Evolutionary conservation across 2,113 vertebrate genomes (phyloP).

Genomic region (Lophotis ruficrista): DNA sequence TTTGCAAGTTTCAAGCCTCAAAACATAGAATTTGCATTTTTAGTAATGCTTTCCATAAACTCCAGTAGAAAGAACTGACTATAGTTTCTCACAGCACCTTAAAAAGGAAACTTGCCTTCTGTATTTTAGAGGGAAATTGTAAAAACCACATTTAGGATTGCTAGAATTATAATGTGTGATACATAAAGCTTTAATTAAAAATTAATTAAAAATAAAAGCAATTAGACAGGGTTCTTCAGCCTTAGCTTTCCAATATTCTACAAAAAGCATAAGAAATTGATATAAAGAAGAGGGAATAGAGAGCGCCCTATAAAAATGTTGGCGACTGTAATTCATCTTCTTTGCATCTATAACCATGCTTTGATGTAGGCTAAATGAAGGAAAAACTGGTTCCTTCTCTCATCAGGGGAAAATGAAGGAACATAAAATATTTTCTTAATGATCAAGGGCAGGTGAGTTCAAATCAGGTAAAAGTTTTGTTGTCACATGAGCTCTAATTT

Average conservation of each 20-base stretch:
- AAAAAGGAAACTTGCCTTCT: background rate
- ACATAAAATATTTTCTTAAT: constrained; percentile 38
- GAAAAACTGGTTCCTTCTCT: constrained; percentile 46
- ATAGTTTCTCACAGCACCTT: background rate
- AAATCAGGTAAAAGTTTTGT: background rate
- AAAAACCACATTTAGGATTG: background rate
- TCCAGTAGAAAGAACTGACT: background rate
- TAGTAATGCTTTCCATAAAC: background rate
- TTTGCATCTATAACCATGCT: constrained; percentile 15
- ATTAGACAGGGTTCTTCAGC: background rate
- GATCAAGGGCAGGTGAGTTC: constrained; percentile 17
- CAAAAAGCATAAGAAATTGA: background rate
- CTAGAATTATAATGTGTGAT: background rate
- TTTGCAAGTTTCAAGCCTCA: background rate
- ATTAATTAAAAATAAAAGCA: background rate
- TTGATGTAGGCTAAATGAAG: constrained; percentile 23
- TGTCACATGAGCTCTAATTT: constrained; percentile 32
- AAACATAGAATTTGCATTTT: constrained; percentile 26
- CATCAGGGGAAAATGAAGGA: background rate
- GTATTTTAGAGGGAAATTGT: background rate
- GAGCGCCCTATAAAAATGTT: background rate
- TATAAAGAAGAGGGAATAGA: background rate
- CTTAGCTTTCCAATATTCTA: background rate
- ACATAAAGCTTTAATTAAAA: background rate
- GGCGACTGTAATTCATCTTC: constrained; percentile 46